These are phyloP conservation scores for Acanthochromis polyacanthus DNA, from an alignment of 2,113 vertebrate species.

Conservation along the genomic window DNA sequence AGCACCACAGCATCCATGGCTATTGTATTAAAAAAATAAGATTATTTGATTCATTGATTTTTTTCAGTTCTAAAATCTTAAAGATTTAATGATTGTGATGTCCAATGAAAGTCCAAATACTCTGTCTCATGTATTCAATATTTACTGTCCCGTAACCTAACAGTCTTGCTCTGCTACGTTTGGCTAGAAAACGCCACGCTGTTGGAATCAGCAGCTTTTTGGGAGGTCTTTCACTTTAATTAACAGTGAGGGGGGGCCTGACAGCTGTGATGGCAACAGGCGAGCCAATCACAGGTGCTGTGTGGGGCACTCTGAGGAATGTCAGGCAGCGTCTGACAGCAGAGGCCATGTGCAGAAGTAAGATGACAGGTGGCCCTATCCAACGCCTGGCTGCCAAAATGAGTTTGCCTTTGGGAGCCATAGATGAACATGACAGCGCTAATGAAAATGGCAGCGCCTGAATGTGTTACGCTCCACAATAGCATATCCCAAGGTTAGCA, in stretches of 20 bases:
- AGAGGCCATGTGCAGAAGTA: constrained; percentile 74
- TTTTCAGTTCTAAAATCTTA: not conserved
- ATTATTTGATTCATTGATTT: too few relatives aligned
- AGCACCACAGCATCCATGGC: too few relatives aligned
- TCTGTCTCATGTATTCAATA: not conserved
- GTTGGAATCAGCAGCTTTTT: constrained; percentile 62
- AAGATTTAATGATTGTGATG: not conserved
- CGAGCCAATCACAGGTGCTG: constrained; percentile 74
- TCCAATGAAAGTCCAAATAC: not conserved
- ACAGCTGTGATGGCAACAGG: constrained; percentile 76
- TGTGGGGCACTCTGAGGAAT: constrained; percentile 65
- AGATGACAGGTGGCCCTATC: constrained; percentile 81
- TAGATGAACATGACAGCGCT: constrained; percentile 53
- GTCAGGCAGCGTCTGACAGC: constrained; percentile 72
- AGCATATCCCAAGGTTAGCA: constrained; percentile 26
- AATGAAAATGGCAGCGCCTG: constrained; percentile 71
- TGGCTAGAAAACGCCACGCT: constrained; percentile 32
- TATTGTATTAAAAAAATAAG: too few relatives aligned
- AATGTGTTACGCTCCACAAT: constrained; percentile 47
- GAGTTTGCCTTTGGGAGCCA: constrained; percentile 63
- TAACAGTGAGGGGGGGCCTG: constrained; percentile 70
- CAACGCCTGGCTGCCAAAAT: constrained; percentile 70
- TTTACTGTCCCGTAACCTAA: constrained; percentile 16
- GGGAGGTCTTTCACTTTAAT: constrained; percentile 78
- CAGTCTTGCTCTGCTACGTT: constrained; percentile 26